Conservation (phyloP, 2,113 vertebrate genomes). For the Pachycephala philippinensis region DNA sequence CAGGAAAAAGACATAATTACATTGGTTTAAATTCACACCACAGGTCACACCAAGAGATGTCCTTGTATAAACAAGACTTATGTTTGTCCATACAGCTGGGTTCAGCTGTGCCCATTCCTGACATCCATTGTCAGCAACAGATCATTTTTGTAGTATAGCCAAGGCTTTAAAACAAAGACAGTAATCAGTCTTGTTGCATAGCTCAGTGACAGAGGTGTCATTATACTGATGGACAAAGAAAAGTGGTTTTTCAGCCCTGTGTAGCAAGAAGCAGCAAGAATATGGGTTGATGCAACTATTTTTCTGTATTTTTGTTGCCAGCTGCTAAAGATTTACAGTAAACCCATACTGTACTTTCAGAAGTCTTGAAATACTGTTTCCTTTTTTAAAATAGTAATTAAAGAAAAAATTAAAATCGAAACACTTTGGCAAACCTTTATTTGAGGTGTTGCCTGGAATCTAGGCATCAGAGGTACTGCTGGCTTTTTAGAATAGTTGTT, state of each 20-base stretch:
- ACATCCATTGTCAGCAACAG: conserved; percentile 36
- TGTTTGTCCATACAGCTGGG: conserved; percentile 30
- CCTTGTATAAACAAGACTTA: conserved; percentile 23
- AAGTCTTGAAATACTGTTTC: neutral
- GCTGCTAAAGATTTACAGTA: neutral
- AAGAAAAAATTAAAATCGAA: neutral
- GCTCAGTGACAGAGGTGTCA: neutral
- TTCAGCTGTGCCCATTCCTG: conserved; percentile 13
- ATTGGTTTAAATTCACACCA: neutral
- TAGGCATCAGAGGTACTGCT: neutral
- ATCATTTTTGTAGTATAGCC: conserved; percentile 39
- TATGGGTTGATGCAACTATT: neutral
- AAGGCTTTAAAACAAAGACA: neutral
- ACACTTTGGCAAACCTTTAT: neutral
- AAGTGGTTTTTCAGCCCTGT: neutral
- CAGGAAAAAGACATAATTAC: conserved; percentile 34
- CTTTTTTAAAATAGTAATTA: neutral
- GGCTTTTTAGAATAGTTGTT: neutral
- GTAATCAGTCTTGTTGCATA: conserved; percentile 8
- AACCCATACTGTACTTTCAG: neutral
- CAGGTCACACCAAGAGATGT: conserved; percentile 26
- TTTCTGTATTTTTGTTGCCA: neutral
- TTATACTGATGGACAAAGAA: conserved; percentile 37
- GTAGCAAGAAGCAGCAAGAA: neutral
- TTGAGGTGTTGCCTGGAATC: neutral